Evolutionary conservation across 1,140 invertebrate species (phyloP), one percentile per base, ranked within the genome.

Genomic region (Colletes latitarsis): DNA sequence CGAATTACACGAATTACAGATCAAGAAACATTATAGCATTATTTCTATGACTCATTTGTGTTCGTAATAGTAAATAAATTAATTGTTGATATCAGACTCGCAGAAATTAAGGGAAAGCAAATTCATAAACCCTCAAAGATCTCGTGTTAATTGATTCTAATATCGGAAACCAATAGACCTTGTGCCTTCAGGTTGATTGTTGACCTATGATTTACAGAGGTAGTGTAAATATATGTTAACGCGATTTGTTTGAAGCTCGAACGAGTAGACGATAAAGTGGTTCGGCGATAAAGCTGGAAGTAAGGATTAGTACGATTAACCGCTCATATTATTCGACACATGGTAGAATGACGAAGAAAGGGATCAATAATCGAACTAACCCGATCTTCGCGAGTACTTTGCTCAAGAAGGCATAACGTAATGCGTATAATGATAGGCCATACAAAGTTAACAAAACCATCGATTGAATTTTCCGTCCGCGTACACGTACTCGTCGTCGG

Each of bases 311-410:
- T 17, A 10, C 4, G 75, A 15, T 69, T 53, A 49, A 77, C 19
- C 53, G 75, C 52, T 39, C 75, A n/a, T 77, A 77, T 60, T 70
- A 70, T 70, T 70, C 30, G 39, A 41, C 8, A 6, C 60, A 62
- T 19, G 55, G 6, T 41, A 62, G 62, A 62, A 53, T 52, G 75
- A 21, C 4, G 67, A 17, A 17, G 9, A 46, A 6, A 3, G 9
- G 49, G 10, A 77, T 70, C 67, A 66, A 70, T 77, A 77, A 77
- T 53, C 17, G 6, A 68, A 70, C 17, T 19, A 43, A 49, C 21
- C 75, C 58, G 60, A 30, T 15, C 5, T 6, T 64, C 39, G 10
- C 30, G 15, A 43, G 30, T n/a, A 8, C 30, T 77, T 69, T 77
- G 75, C 60, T 62, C 57, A 14, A 43, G 43, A 12, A 49, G 12